Percentiles rank a stretch among this genome's conserved stretches.
Conservation (phyloP, 2,888 invertebrate genomes). For the Podabrus alpinus region DNA sequence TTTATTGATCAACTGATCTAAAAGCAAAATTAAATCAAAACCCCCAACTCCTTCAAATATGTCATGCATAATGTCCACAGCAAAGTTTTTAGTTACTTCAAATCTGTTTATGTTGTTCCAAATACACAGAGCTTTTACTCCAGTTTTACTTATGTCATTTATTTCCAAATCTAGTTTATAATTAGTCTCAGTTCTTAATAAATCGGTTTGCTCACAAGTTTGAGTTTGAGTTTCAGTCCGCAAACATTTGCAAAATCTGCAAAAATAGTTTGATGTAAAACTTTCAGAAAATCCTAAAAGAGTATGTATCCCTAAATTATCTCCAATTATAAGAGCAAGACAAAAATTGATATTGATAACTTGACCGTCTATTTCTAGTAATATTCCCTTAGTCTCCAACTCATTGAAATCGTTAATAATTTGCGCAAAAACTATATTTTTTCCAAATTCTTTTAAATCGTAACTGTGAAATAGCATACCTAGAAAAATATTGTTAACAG, state of each 20-base stretch:
- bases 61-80: slow-evolving; percentile 37
- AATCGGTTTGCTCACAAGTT: not conserved
- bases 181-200: not conserved
- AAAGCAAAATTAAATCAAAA: no score
- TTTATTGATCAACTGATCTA: no score
- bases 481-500: no score
- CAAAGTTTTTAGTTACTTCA: slow-evolving; percentile 35
- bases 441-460: no score
- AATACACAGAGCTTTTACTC: slow-evolving; percentile 25
- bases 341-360: not conserved
- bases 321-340: not conserved
- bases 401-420: not conserved
- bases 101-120: slow-evolving; percentile 32
- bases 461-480: no score
- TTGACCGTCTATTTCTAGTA: not conserved
- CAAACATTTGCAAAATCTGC: slow-evolving; percentile 5
- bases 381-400: not conserved
- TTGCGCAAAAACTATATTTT: not conserved
- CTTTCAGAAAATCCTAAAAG: not conserved
- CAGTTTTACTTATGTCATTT: no score
- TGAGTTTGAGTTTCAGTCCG: not conserved
- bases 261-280: not conserved
- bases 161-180: not conserved
- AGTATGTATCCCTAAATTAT: not conserved
- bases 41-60: no score